Percentiles rank a stretch among this genome's conserved stretches.
phyloP scores from a whole-genome alignment of 2,888 invertebrate species.

The Drosophila mayaguana region DNA sequence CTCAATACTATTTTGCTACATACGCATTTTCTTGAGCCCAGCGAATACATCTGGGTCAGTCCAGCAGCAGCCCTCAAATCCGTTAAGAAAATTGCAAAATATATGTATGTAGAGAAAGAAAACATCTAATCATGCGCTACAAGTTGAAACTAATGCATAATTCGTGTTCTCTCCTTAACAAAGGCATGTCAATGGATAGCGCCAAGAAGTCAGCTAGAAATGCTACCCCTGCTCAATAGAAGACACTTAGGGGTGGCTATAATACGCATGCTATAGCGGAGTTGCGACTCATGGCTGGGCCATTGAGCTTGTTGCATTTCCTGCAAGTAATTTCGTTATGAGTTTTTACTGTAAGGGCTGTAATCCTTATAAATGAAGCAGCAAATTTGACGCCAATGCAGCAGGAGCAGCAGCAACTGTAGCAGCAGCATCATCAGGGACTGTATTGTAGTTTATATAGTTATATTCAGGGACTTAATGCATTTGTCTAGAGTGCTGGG shows the following conservation, averaged over 20 bases:
- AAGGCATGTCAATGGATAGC: conserved; percentile 46
- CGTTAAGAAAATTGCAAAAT: conserved; percentile 11
- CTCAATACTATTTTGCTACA: conserved; percentile 2
- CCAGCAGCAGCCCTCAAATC: conserved; percentile 35
- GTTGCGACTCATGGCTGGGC: conserved; percentile 9
- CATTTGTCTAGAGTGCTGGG: conserved; percentile 39
- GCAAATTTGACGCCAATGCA: conserved; percentile 77
- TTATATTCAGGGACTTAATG: conserved; percentile 65
- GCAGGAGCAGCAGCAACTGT: conserved; percentile 10
- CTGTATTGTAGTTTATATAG: conserved; percentile 50
- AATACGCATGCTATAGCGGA: background rate
- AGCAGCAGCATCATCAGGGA: conserved; percentile 29
- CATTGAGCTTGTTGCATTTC: conserved; percentile 74
- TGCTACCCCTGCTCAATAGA: conserved; percentile 46
- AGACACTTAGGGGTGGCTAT: conserved; percentile 49
- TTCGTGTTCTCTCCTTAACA: conserved; percentile 58
- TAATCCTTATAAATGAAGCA: conserved; percentile 82
- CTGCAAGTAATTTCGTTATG: conserved; percentile 78
- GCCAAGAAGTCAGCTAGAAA: conserved; percentile 46
- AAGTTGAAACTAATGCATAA: conserved; percentile 75
- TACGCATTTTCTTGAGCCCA: conserved; percentile 5
- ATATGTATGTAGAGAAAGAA: conserved; percentile 14
- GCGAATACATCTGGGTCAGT: conserved; percentile 43
- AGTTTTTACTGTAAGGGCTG: conserved; percentile 66
- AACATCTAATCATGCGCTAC: conserved; percentile 65